A percentile compares a stretch with the other conserved stretches of the same genome.
phyloP scores from a whole-genome alignment of 2,113 vertebrate genomes.

The Rhegmatorhina hoffmannsi region DNA sequence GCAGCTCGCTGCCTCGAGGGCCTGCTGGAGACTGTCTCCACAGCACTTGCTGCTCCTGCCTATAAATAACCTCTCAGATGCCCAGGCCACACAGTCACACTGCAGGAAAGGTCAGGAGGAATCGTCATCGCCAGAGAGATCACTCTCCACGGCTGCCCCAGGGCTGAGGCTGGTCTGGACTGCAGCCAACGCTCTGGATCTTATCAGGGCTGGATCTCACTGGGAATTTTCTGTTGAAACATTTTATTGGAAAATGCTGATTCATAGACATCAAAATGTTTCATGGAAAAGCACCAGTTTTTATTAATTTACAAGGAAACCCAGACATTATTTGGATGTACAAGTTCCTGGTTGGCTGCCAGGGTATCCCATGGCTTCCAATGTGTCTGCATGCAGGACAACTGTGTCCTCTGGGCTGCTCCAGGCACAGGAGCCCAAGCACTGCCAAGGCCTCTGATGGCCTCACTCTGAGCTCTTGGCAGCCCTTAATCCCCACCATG shows the following conservation, averaged over 20 bases:
- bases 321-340: slow-evolving; percentile 42
- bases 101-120: slow-evolving; percentile 53
- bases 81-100: slow-evolving; percentile 45
- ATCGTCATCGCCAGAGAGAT: not conserved
- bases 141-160: not conserved
- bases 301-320: slow-evolving; percentile 45
- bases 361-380: slow-evolving; percentile 42
- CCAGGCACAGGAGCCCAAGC: not conserved
- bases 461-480: not conserved
- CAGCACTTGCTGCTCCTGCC: slow-evolving; percentile 16
- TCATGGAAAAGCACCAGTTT: slow-evolving; percentile 36
- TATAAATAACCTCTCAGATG: slow-evolving; percentile 63
- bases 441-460: not conserved
- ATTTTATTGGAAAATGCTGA: slow-evolving; percentile 57
- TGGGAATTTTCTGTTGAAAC: slow-evolving; percentile 49
- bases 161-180: not conserved
- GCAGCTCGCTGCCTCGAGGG: not conserved
- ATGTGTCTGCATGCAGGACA: not conserved
- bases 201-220: slow-evolving; percentile 21
- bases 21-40: slow-evolving; percentile 39
- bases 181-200: not conserved
- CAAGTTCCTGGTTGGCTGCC: not conserved
- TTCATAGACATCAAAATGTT: slow-evolving; percentile 45
- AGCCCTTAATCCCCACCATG: not conserved
- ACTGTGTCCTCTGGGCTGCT: not conserved